Evolutionary conservation across 2,797 vertebrate genomes (phyloP), one percentile per base, ranked within the genome.

Genomic region (Siniperca obscura): DNA sequence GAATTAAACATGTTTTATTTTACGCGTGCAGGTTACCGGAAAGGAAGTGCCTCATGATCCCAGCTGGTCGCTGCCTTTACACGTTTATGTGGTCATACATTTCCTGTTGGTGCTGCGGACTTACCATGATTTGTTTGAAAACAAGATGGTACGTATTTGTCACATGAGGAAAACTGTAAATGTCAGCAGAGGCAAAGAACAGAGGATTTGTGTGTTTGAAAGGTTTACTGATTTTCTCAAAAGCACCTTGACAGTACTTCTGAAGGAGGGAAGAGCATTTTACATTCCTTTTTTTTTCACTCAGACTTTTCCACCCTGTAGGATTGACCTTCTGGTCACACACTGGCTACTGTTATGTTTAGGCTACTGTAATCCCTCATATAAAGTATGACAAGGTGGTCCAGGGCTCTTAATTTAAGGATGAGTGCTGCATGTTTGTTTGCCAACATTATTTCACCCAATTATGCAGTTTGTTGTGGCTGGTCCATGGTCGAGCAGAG

Each of bases 91-190:
- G 46, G 68, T 95, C 21, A 3, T 95, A 6, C 97, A 98, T 78
- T 98, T 98, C 90, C 61, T 92, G 57, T 82, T 98, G 78, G 90
- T 96, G 86, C 16, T 97, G 64, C 77, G 82, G 67, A 89, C 96
- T 36, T 98, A 97, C 91, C 91, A 96, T 0, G 90, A 97, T 10
- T 84, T 98, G 84, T 96, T 97, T 87, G 89, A 95, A 76, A 91
- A 93, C 4, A 87, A 95, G 80, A 76, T 53, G 90, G 98, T 98
- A 94, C 84, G 97, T 97, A 87, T 60, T 75, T 34, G 14, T 73
- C 44, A 0, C 3, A 5, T 64, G 11, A 22, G n/a, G 40, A 46
- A 42, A 42, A 25, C 65, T 59, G 62, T 59, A 42, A 70, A 22
- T 25, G 61, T 67, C 46, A 61, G 7, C 19, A 34, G 14, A 57